Evolutionary conservation across 2,113 vertebrate genomes (phyloP).

Genomic region (Cyphomyrus plagiostoma): DNA sequence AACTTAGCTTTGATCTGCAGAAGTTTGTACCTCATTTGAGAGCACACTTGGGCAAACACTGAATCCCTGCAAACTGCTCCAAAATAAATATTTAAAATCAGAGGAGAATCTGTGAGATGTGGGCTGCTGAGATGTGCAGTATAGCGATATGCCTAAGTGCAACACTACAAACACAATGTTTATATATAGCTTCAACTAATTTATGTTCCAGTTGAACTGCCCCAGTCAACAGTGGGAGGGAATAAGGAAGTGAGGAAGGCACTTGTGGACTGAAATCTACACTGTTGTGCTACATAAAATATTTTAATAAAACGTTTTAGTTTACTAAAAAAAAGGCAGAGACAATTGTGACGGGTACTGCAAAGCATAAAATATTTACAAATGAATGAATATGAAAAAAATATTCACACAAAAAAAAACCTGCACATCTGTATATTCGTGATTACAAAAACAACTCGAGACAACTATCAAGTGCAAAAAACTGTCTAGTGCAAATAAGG

Average conservation of each 20-base stretch:
- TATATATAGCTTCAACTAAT: not conserved
- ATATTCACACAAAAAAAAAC: not conserved
- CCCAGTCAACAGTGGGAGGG: not conserved
- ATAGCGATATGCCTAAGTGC: not conserved
- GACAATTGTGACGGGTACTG: not conserved
- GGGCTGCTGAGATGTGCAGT: not conserved
- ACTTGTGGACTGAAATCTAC: not conserved
- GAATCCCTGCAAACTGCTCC: not conserved
- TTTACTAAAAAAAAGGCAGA: not conserved
- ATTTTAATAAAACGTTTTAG: not conserved
- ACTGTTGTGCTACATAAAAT: not conserved
- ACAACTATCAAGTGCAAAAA: not conserved
- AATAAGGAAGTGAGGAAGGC: not conserved
- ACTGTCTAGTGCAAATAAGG: not conserved
- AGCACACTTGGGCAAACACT: not conserved
- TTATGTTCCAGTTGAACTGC: not conserved
- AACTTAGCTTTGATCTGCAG: not conserved
- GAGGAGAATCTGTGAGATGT: not conserved
- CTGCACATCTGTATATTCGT: not conserved
- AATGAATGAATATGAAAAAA: not conserved
- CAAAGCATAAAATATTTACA: conserved; percentile 19
- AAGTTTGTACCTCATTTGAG: not conserved
- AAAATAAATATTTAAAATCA: not conserved
- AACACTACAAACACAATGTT: not conserved
- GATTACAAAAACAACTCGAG: not conserved